A percentile compares a stretch with the other conserved stretches of the same genome.
Conservation (phyloP, 2,797 vertebrate species). For the Merluccius polli region DNA sequence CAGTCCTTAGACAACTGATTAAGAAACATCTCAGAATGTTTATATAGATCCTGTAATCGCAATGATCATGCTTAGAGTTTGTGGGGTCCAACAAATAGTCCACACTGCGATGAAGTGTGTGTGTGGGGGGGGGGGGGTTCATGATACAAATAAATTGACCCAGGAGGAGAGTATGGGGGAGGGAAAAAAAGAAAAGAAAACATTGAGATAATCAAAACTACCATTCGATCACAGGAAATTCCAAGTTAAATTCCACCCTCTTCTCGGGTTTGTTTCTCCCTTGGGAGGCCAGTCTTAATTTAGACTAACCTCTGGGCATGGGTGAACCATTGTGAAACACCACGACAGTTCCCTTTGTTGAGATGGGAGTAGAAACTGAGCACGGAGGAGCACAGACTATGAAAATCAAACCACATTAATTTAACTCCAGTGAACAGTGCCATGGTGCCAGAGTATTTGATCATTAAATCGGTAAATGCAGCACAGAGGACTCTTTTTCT, state of each 20-base stretch:
- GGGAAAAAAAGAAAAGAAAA: conserved; percentile 21
- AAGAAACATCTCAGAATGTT: conserved; percentile 37
- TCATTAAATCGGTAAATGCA: background rate
- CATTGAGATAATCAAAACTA: conserved; percentile 38
- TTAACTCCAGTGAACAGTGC: background rate
- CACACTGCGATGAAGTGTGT: conserved; percentile 33
- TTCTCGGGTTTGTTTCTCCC: conserved; percentile 25
- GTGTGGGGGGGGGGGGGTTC: conserved; percentile 9
- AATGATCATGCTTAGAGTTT: conserved; percentile 49
- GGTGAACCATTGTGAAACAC: conserved; percentile 16
- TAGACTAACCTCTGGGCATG: conserved; percentile 6
- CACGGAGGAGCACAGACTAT: background rate
- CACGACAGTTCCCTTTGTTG: background rate
- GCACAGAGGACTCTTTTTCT: background rate
- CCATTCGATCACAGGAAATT: conserved; percentile 57
- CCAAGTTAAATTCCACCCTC: conserved; percentile 38
- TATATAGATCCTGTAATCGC: conserved; percentile 43
- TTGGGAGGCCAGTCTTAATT: conserved; percentile 26
- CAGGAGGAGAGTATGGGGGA: conserved; percentile 11
- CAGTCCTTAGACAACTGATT: conserved; percentile 38
- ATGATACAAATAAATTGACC: conserved; percentile 19
- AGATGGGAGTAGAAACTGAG: background rate
- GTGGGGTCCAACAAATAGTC: conserved; percentile 46
- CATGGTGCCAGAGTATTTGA: background rate
- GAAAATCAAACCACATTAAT: background rate